Percentiles rank a stretch among this genome's conserved stretches.
phyloP scores from a whole-genome alignment of 2,888 invertebrate genomes.

The Pseudanteris insignis region DNA sequence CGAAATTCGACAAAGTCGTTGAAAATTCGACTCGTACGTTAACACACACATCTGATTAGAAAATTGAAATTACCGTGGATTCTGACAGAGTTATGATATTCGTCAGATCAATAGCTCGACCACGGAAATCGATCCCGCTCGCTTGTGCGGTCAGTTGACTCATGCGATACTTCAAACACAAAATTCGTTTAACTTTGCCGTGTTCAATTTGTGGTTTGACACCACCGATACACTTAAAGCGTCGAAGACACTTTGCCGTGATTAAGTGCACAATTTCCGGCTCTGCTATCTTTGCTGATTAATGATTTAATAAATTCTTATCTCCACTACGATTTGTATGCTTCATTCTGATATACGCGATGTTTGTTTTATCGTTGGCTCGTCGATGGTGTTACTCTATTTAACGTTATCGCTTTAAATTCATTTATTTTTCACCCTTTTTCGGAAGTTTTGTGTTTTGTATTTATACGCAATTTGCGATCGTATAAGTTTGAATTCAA shows the following conservation, averaged over 20 bases:
- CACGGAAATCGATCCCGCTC: constrained; percentile 33
- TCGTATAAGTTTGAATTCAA: too few species aligned
- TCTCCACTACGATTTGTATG: too few species aligned
- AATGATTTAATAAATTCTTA: constrained; percentile 9
- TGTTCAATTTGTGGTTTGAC: constrained; percentile 44
- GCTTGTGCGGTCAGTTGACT: constrained; percentile 32
- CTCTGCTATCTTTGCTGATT: constrained; percentile 6
- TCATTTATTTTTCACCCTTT: too few species aligned
- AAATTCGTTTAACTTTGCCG: constrained; percentile 44
- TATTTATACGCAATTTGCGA: too few species aligned
- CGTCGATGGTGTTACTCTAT: too few species aligned
- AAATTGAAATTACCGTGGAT: constrained; percentile 5
- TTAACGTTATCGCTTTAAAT: too few species aligned
- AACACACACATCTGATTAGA: too few species aligned
- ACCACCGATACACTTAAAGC: constrained; percentile 18
- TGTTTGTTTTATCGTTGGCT: too few species aligned
- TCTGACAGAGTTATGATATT: constrained; percentile 30
- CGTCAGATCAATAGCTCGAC: constrained; percentile 28
- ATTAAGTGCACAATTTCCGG: constrained; percentile 18
- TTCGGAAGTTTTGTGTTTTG: too few species aligned
- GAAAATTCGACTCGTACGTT: too few species aligned
- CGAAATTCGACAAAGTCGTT: too few species aligned
- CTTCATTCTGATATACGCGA: too few species aligned
- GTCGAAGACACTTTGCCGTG: constrained; percentile 22
- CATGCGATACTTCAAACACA: constrained; percentile 42